A percentile compares a stretch with the other conserved stretches of the same genome.
Evolutionary conservation across 1,140 invertebrate species (phyloP).

Genomic region (Charaxes varanes): DNA sequence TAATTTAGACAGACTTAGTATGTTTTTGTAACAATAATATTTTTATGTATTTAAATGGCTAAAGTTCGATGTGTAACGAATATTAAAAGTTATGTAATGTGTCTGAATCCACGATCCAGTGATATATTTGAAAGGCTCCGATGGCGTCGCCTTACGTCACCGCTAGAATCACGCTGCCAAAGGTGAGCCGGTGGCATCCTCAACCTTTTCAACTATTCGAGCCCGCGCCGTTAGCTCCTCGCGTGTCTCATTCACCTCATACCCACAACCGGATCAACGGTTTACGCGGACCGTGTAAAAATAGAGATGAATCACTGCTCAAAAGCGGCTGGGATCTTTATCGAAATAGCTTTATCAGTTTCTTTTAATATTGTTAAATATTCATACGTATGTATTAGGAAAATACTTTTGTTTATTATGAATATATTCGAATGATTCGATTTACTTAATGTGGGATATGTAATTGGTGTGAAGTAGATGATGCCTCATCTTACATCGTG

Average conservation of each 20-base stretch:
- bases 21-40: too few species aligned
- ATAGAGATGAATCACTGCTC: conserved; percentile 40
- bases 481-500: too few species aligned
- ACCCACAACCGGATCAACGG: conserved; percentile 30
- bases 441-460: background rate
- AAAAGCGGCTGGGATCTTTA: background rate
- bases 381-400: too few species aligned
- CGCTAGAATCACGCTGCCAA: conserved; percentile 29
- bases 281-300: conserved; percentile 27
- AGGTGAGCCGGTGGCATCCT: conserved; percentile 50
- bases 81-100: too few species aligned
- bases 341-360: background rate
- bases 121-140: conserved; percentile 31
- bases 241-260: conserved; percentile 20
- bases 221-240: conserved; percentile 28
- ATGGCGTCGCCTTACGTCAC: conserved; percentile 42
- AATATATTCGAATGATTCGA: too few species aligned
- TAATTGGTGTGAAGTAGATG: too few species aligned
- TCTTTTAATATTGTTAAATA: too few species aligned
- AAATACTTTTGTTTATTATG: too few species aligned
- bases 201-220: conserved; percentile 60
- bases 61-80: too few species aligned
- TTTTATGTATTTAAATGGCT: background rate
- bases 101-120: background rate
- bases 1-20: too few species aligned